phyloP scores from a whole-genome alignment of 2,113 vertebrate species.

The Vulpes lagopus region DNA sequence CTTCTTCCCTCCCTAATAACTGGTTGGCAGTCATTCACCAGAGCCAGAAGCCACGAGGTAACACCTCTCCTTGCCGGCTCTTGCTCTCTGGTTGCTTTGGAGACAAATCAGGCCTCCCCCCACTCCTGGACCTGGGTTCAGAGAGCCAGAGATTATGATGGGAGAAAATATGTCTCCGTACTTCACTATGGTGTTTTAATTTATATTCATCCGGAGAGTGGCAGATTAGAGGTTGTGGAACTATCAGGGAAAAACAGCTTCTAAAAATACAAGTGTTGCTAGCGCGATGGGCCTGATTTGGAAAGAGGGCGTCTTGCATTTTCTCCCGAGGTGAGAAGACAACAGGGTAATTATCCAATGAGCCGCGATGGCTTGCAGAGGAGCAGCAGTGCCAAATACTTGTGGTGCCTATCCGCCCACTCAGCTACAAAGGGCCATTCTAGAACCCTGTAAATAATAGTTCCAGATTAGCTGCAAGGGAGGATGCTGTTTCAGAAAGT shows the following conservation, averaged over 20 bases:
- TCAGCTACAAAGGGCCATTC: neutral
- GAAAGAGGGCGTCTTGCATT: slow-evolving; percentile 16
- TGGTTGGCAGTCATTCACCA: slow-evolving; percentile 34
- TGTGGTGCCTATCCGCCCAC: neutral
- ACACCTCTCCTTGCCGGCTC: neutral
- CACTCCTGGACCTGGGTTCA: slow-evolving; percentile 47
- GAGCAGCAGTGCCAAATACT: neutral
- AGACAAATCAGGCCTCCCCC: slow-evolving; percentile 63
- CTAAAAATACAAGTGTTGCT: slow-evolving; percentile 83
- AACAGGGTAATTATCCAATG: neutral
- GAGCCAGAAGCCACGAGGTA: neutral
- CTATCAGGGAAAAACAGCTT: slow-evolving; percentile 78
- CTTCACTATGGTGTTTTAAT: slow-evolving; percentile 84
- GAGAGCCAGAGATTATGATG: slow-evolving; percentile 56
- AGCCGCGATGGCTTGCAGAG: neutral
- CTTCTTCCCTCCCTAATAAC: slow-evolving; percentile 50
- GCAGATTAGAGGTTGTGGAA: slow-evolving; percentile 80
- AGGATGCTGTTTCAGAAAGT: neutral
- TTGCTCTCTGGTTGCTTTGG: slow-evolving; percentile 27
- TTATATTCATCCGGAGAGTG: slow-evolving; percentile 78
- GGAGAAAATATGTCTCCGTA: slow-evolving; percentile 70
- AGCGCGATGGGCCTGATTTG: slow-evolving; percentile 20
- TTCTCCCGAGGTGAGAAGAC: slow-evolving; percentile 53
- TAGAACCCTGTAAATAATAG: neutral
- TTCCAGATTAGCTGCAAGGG: neutral